Evolutionary conservation across 2,888 invertebrate genomes (phyloP), one percentile per base, ranked within the genome.

Genomic region (Dorcus parallelipipedus): DNA sequence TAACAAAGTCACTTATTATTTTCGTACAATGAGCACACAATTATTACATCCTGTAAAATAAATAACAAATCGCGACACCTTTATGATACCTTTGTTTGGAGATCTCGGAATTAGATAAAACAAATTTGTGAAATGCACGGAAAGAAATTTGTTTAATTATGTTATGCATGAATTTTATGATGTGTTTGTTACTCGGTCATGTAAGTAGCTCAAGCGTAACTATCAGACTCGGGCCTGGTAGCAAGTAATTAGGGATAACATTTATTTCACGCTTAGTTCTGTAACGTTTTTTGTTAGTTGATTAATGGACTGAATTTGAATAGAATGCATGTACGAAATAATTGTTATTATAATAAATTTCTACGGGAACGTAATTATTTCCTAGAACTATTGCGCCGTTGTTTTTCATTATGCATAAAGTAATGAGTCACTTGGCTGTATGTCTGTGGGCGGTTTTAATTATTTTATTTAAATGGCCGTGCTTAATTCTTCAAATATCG

Each of bases 221-320:
- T 47, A 59, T 55, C 55, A 59, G 51, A 54, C 52, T 7, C 26
- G 26, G 14, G 26, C 26, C 26, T 33, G 26, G 55, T 59, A 55
- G 51, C 52, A 55, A 59, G 38, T 55, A 51, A 55, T 59, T 59
- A 59, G 45, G 52, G 52, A 40, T 55, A 59, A 52, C 59, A 59
- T 59, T 59, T 52, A 45, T 10, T 45, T 45, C 45, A 10, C 10
- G 45, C 45, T 9, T 45, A 17, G 14, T 20, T 45, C 23, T 45
- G 26, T 33, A 33, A 33, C 26, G 26, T 45, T 23, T 45, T 23
- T 45, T 45, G 17, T 23, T 14, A 43, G 10, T 43, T 45, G 45
- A 45, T 45, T 45, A 45, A 45, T 45, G 45, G 9, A 45, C 26
- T 33, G 26, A 33, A 33, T 33, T 33, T 33, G 26, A 33, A 33